A percentile compares a stretch with the other conserved stretches of the same genome.
Evolutionary conservation across 2,888 invertebrate genomes (phyloP).

Genomic region (Tubulanus polymorphus): DNA sequence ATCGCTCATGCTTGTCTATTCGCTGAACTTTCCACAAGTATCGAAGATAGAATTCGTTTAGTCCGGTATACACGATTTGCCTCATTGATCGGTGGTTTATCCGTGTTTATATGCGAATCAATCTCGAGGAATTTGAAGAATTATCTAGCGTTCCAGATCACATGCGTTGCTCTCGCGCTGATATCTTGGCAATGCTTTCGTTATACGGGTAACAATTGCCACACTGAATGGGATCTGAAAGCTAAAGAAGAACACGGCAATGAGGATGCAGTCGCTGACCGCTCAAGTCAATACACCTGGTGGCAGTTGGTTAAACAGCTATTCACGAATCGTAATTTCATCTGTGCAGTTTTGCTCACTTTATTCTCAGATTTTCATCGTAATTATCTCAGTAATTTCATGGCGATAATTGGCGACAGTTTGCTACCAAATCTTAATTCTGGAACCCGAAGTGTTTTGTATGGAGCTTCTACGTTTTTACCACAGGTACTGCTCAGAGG

Average conservation of each 20-base stretch:
- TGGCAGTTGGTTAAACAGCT: slow-evolving; percentile 34
- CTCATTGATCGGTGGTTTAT: slow-evolving; percentile 28
- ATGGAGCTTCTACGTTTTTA: too few species aligned
- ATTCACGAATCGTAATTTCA: slow-evolving; percentile 35
- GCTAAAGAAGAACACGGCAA: not conserved
- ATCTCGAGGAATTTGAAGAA: slow-evolving; percentile 43
- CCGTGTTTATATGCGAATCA: slow-evolving; percentile 34
- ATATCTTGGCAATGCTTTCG: slow-evolving; percentile 31
- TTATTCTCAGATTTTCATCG: slow-evolving; percentile 38
- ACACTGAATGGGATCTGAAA: slow-evolving; percentile 33
- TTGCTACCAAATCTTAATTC: slow-evolving; percentile 31
- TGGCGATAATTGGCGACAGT: slow-evolving; percentile 38
- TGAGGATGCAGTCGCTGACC: not conserved
- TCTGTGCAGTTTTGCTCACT: slow-evolving; percentile 41
- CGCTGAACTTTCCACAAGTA: slow-evolving; percentile 47
- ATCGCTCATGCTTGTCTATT: slow-evolving; percentile 51
- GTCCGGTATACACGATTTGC: slow-evolving; percentile 44
- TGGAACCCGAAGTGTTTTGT: slow-evolving; percentile 30
- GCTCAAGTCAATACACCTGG: not conserved
- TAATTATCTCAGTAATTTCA: slow-evolving; percentile 33
- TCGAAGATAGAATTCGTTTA: slow-evolving; percentile 41
- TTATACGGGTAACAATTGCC: slow-evolving; percentile 35
- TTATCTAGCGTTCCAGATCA: slow-evolving; percentile 42
- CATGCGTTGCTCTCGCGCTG: slow-evolving; percentile 35
- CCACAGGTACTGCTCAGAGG: too few species aligned